Evolutionary conservation across 2,888 invertebrate species (phyloP).

Genomic region (Patella depressa): DNA sequence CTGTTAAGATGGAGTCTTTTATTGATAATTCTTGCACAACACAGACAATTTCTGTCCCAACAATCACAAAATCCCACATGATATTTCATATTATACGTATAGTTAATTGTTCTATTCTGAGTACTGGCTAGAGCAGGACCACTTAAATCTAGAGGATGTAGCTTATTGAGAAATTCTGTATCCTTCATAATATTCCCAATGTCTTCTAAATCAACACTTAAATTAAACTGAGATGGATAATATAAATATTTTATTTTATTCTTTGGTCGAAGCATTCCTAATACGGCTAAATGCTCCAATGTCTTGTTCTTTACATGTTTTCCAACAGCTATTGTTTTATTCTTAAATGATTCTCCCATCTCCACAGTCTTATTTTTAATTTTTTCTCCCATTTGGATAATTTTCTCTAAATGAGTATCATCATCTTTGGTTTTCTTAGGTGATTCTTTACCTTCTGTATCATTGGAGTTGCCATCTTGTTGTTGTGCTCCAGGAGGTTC

Average conservation of each 20-base stretch:
- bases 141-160: constrained; percentile 41
- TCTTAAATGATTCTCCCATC: constrained; percentile 49
- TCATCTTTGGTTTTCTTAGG: not conserved
- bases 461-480: not conserved
- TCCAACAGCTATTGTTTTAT: constrained; percentile 52
- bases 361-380: constrained; percentile 43
- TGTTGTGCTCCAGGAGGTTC: too few relatives aligned
- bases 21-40: constrained; percentile 56
- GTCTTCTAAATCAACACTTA: constrained; percentile 56
- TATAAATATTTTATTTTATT: constrained; percentile 45
- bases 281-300: constrained; percentile 52
- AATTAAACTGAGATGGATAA: constrained; percentile 48
- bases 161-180: constrained; percentile 56
- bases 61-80: constrained; percentile 60
- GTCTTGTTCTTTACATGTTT: constrained; percentile 60
- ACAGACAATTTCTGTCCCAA: constrained; percentile 55
- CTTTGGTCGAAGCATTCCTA: constrained; percentile 53
- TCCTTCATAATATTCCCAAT: constrained; percentile 62
- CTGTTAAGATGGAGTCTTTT: constrained; percentile 53
- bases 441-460: not conserved
- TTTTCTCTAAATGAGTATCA: not conserved
- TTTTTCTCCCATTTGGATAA: not conserved
- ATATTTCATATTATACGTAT: constrained; percentile 39
- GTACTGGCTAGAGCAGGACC: constrained; percentile 37
- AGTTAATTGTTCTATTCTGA: constrained; percentile 38